Evolutionary conservation across 2,888 invertebrate genomes (phyloP).

Genomic region (Tyria jacobaeae): DNA sequence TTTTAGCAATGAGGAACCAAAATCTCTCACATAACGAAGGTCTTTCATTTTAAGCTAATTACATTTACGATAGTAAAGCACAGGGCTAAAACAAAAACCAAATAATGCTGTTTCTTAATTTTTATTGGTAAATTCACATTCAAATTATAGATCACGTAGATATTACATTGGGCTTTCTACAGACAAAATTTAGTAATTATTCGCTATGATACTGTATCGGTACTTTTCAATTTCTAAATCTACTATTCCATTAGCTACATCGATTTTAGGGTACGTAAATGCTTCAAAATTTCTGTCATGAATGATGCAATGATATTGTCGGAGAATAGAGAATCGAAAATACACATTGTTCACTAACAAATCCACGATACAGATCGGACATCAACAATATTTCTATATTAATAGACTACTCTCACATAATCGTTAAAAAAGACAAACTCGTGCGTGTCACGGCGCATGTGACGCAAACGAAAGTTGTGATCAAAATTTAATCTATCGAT

Average conservation of each 20-base stretch:
- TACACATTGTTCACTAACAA: conserved; percentile 75
- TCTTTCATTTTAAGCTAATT: too few relatives aligned
- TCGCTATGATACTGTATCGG: conserved; percentile 84
- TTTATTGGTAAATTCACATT: conserved; percentile 87
- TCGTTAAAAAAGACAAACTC: conserved; percentile 70
- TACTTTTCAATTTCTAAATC: conserved; percentile 82
- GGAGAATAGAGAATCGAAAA: conserved; percentile 77
- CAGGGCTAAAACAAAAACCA: conserved; percentile 10
- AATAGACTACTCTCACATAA: conserved; percentile 79
- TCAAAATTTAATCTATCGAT: conserved; percentile 68
- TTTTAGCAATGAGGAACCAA: too few relatives aligned
- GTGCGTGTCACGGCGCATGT: conserved; percentile 62
- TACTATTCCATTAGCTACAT: conserved; percentile 79
- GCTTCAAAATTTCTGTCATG: conserved; percentile 79
- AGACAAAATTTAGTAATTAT: conserved; percentile 79
- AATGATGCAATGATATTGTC: conserved; percentile 72
- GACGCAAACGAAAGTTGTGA: conserved; percentile 65
- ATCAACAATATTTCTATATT: conserved; percentile 84
- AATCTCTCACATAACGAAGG: too few relatives aligned
- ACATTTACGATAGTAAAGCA: neutral
- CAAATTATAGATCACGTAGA: conserved; percentile 85
- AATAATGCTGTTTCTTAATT: conserved; percentile 71
- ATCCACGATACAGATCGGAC: conserved; percentile 83
- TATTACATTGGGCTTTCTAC: conserved; percentile 81
- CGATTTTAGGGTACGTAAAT: conserved; percentile 82